Evolutionary conservation across 2,888 invertebrate genomes (phyloP).

Genomic region (Archaeoteleia sp.): DNA sequence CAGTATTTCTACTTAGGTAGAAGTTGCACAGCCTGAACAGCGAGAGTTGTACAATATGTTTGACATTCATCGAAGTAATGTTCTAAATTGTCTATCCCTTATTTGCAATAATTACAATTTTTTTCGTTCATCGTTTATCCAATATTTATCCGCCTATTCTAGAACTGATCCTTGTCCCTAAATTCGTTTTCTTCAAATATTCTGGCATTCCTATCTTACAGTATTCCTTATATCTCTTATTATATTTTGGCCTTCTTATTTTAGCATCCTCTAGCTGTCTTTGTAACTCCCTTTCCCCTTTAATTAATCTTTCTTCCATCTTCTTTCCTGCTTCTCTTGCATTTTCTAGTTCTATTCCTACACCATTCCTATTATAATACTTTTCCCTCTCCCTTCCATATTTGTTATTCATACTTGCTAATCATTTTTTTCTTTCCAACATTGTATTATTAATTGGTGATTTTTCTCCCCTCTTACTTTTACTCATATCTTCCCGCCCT

Average conservation of each 20-base stretch:
- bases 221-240: constrained; percentile 2
- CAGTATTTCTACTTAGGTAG: too few relatives aligned
- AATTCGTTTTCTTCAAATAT: constrained; percentile 7
- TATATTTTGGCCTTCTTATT: constrained; percentile 2
- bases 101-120: too few relatives aligned
- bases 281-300: constrained; percentile 15
- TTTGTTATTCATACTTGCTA: constrained; percentile 1
- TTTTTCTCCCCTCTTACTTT: constrained; percentile 1
- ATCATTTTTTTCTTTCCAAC: constrained; percentile 7
- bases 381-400: constrained; percentile 9
- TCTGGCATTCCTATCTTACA: not conserved
- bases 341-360: not conserved
- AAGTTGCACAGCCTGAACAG: too few relatives aligned
- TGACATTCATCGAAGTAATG: too few relatives aligned
- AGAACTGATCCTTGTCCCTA: constrained; percentile 14
- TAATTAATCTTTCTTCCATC: constrained; percentile 10
- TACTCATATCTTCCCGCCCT: constrained; percentile 14
- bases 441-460: not conserved
- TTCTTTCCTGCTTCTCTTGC: constrained; percentile 2
- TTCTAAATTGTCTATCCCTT: constrained; percentile 1
- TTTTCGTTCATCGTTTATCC: not conserved
- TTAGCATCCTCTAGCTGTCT: constrained; percentile 2
- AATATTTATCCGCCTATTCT: constrained; percentile 22
- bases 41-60: too few relatives aligned
- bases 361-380: constrained; percentile 7